Base-by-base conservation (phyloP, 53 echinoderm and acorn worm genomes). In the Echinometra lucunter region DNA sequence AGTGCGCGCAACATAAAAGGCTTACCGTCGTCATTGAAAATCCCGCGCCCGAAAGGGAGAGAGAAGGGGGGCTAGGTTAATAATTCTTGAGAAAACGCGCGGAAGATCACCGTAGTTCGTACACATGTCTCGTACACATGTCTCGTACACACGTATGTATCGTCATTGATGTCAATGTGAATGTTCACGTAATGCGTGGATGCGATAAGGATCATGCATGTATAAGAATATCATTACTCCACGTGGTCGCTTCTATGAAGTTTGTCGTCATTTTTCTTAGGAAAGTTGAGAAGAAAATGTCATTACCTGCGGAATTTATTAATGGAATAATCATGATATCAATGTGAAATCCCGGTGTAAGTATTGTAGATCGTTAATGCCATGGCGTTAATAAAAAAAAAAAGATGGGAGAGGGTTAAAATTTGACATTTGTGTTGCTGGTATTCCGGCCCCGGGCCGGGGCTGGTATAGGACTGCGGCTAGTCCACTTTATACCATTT, bases 271-370 rank as follows among this genome's bases (percentile, higher is more conserved):
- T 75, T 16, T 75, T 78, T 78, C 40, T 78, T 78, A 21, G 42
- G 42, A 15, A 35, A 78, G 23, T 78, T 78, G 38, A 6, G 19
- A 40, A 4, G 78, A 78, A 40, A 78, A 23, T 35, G 19, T 18
- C 42, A 72, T 13, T 78, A 40, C 42, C 19, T 17, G 42, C 4
- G 78, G 78, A 16, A 78, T 78, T 78, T 75, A 75, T 75, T 42
- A 42, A 40, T 42, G 78, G 78, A 78, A 78, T 78, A 78, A 38
- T 78, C 78, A 78, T 42, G 69, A 69, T 78, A 21, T 30, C 78
- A 78, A 23, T 6, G 72, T 72, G 32, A 2, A 30, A 3, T 70
- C 70, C n/a, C 34, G 30, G 1, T 78, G 38, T 78, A 21, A 40
- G 78, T 75, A 75, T 75, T 75, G 7, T 8, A n/a, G 53, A 53